Evolutionary conservation across 1,140 invertebrate species (phyloP), one percentile per base, ranked within the genome.

Genomic region (Drosophila triauraria): DNA sequence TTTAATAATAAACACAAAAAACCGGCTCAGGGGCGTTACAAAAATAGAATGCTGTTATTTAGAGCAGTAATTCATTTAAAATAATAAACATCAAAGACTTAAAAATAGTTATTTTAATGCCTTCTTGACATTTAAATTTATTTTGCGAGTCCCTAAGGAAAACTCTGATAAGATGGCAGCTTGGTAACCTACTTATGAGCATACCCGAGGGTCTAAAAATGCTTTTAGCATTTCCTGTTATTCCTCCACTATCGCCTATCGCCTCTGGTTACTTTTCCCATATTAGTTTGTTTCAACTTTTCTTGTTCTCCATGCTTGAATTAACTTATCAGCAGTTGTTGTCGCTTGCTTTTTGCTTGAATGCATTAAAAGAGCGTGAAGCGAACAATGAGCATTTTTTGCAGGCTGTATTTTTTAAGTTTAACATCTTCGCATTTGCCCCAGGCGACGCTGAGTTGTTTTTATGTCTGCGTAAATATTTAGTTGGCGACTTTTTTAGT

Each of bases 341-440:
- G 35, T 30, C 54, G 32, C 17, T 56, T 17, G 43, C 48, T 64
- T 68, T 32, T 61, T 32, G 75, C 57, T 60, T 42, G 13, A 75
- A 42, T 75, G 68, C 60, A 70, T 62, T 75, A 61, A 57, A 57
- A 75, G 69, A 63, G 77, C 77, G 68, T 80, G 50, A 64, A 71
- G 75, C 40, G n/a, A 67, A 23, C 23, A 53, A 20, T 51, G 59
- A 12, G 40, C 15, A 42, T 5, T 56, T 54, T 78, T 43, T 20
- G 67, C 48, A 69, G 42, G 67, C 64, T 54, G 20, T 50, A 47
- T 25, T 61, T 74, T 60, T 54, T 17, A 40, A 40, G 8, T 42
- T 13, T 51, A 50, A 32, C 54, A 54, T 35, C 27, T 50, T 27
- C 20, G 35, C 60, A 68, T 57, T 30, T 40, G 7, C 53, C n/a